phyloP scores from a whole-genome alignment of 2,888 invertebrate genomes.

The Tetheella fluctuosa region DNA sequence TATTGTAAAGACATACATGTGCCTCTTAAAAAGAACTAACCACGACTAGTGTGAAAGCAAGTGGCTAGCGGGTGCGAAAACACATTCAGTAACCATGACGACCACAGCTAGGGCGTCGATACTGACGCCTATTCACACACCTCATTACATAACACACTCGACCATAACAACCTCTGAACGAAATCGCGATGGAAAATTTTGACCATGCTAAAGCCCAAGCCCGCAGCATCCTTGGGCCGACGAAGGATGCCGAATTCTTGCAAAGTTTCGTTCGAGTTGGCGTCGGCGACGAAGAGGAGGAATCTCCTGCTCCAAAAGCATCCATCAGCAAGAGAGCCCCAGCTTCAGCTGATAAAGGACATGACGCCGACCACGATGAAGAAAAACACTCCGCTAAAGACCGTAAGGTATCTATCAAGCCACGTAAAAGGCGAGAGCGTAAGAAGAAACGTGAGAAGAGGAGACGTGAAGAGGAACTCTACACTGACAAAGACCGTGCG shows the following conservation, averaged over 20 bases:
- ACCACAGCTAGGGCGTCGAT: conserved; percentile 76
- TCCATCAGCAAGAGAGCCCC: conserved; percentile 76
- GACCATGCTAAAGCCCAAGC: conserved; percentile 77
- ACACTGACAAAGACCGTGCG: conserved; percentile 95
- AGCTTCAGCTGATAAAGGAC: conserved; percentile 56
- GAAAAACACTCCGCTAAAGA: conserved; percentile 62
- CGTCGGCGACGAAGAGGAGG: conserved; percentile 82
- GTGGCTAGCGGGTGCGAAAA: conserved; percentile 72
- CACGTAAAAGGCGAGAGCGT: conserved; percentile 61
- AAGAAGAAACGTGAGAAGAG: conserved; percentile 72
- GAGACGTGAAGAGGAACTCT: conserved; percentile 87
- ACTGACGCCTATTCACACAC: conserved; percentile 69
- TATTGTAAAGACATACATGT: conserved; percentile 28
- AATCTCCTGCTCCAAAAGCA: conserved; percentile 68
- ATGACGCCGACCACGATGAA: conserved; percentile 53
- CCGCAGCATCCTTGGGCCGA: conserved; percentile 86
- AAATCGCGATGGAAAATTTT: conserved; percentile 53
- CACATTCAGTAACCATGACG: conserved; percentile 71
- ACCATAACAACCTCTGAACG: conserved; percentile 9
- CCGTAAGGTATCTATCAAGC: conserved; percentile 66
- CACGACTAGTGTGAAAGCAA: conserved; percentile 50
- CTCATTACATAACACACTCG: conserved; percentile 59
- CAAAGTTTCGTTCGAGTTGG: conserved; percentile 92
- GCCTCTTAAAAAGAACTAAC: conserved; percentile 28
- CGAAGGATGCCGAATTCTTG: conserved; percentile 89